Base-by-base conservation (phyloP, 2,113 vertebrate species). In the Andinoacara biseriatus region DNA sequence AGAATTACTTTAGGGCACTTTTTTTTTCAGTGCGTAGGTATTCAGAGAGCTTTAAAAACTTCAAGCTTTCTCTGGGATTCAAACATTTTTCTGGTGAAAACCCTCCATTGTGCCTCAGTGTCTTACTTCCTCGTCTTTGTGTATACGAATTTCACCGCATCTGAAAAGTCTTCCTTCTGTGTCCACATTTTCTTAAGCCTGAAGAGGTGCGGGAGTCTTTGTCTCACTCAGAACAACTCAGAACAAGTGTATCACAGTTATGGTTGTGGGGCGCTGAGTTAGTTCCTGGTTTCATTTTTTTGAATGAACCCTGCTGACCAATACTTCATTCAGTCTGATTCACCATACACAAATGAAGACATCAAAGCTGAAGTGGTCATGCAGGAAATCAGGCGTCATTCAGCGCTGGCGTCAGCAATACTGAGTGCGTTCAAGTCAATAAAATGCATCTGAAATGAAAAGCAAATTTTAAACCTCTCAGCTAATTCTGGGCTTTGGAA, bases 271-370 rank as follows among this genome's bases (percentile, higher is more conserved):
- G 5, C 7, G 15, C 49, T 52, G 49, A 52, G 7, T 15, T 17
- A 57, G 31, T 75, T 80, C 26, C 13, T 80, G 54, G 38, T 80
- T 72, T 80, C 26, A 59, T 18, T 72, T 38, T 58, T 31, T 72
- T 38, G 57, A 72, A 49, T 59, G 18, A 59, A 29, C 29, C 7
- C 4, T 67, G 49, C 56, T 67, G 61, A 26, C 17, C 46, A 20
- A 15, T 60, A 3, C 57, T 61, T 52, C 26, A 31, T 52, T 72
- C 43, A 52, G 43, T 26, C 24, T 72, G 65, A 52, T 72, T 72
- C 52, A 72, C 8, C 67, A 54, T 20, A 72, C 43, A 52, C 24
- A 72, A 52, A 72, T 72, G 52, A 52, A 49, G 65, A 69, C 15
- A 52, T 43, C 52, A 52, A 78, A 24, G 40, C 14, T 52, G 22